Evolutionary conservation across 1,140 invertebrate genomes (phyloP).

Genomic region (Eufriesea mexicana): DNA sequence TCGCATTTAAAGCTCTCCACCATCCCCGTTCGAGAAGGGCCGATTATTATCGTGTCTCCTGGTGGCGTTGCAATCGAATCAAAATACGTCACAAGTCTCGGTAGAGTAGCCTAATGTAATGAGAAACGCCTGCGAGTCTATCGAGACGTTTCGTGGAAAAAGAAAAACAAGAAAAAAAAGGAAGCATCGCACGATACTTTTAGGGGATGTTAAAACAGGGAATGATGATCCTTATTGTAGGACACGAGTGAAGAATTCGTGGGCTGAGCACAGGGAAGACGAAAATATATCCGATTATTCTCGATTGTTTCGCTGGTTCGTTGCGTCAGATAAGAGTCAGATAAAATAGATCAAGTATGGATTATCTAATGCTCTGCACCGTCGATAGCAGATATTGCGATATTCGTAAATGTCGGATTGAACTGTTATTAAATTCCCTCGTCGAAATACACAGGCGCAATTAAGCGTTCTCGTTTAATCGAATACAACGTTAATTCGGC

Average conservation of each 20-base stretch:
- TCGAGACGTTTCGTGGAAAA: slow-evolving; percentile 19
- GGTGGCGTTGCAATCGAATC: slow-evolving; percentile 70
- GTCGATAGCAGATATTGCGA: not conserved
- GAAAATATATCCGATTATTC: not conserved
- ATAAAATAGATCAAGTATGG: slow-evolving; percentile 11
- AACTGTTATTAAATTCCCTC: not conserved
- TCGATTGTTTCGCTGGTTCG: not conserved
- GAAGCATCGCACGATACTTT: slow-evolving; percentile 7
- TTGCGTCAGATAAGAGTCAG: not conserved
- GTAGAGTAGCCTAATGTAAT: slow-evolving; percentile 65
- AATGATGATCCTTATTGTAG: not conserved
- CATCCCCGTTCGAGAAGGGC: slow-evolving; percentile 51
- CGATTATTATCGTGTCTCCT: slow-evolving; percentile 70
- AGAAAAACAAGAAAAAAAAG: slow-evolving; percentile 20
- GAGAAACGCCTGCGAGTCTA: slow-evolving; percentile 57
- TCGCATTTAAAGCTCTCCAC: slow-evolving; percentile 78
- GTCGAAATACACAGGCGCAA: not conserved
- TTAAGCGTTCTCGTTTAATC: not conserved
- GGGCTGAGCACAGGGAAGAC: not conserved
- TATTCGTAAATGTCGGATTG: not conserved
- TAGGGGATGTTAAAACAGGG: not conserved
- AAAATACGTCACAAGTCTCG: slow-evolving; percentile 64
- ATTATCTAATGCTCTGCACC: slow-evolving; percentile 1
- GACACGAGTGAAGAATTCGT: not conserved
- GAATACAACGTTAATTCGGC: not conserved